phyloP scores from a whole-genome alignment of 2,797 vertebrate species.

The Liparis tanakae region DNA sequence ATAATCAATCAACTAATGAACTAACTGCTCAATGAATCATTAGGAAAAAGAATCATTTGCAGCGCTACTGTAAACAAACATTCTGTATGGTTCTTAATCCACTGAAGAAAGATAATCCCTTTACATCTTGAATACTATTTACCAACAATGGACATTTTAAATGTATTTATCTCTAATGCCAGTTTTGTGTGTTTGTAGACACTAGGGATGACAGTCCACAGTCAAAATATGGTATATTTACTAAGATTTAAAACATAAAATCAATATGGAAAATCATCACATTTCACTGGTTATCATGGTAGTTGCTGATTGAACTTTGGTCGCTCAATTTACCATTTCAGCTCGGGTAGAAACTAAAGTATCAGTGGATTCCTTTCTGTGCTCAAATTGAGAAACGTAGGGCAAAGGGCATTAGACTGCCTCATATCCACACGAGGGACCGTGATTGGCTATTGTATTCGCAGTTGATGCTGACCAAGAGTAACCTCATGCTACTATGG shows the following conservation, averaged over 20 bases:
- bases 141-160: background rate
- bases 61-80: background rate
- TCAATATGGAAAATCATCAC: background rate
- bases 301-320: background rate
- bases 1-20: background rate
- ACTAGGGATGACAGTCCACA: background rate
- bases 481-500: conserved; percentile 65
- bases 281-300: background rate
- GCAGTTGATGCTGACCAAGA: conserved; percentile 40
- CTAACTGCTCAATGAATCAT: background rate
- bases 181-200: background rate
- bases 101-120: background rate
- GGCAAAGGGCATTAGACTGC: conserved; percentile 7
- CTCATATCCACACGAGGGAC: conserved; percentile 5
- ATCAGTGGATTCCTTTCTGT: background rate
- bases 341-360: background rate
- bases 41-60: background rate
- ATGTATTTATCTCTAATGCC: background rate
- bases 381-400: conserved; percentile 16
- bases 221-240: background rate
- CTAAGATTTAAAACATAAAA: background rate
- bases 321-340: background rate
- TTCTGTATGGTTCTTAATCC: background rate
- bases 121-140: background rate
- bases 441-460: conserved; percentile 43